Evolutionary conservation across 2,113 vertebrate species (phyloP).

Genomic region (Charina bottae): DNA sequence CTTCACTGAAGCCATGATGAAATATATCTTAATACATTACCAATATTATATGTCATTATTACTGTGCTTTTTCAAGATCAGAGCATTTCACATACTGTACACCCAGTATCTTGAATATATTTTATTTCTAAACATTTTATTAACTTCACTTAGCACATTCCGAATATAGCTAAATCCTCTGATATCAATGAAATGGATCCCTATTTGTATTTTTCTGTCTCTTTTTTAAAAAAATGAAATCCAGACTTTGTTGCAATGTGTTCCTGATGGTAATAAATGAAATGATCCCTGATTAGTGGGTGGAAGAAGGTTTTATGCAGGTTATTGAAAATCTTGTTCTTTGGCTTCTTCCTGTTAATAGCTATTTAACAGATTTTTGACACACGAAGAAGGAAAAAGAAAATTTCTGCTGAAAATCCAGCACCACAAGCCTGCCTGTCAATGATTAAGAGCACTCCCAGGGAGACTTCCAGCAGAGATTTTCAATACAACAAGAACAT

Average conservation of each 20-base stretch:
- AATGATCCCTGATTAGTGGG: neutral
- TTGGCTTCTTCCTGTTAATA: neutral
- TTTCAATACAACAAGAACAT: neutral
- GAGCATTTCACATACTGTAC: too few relatives aligned
- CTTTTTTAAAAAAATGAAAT: neutral
- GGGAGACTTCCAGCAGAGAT: neutral
- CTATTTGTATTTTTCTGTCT: too few relatives aligned
- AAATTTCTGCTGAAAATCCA: neutral
- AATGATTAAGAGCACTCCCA: neutral
- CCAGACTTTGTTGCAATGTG: neutral
- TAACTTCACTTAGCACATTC: neutral
- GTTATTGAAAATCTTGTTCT: neutral
- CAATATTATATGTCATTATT: too few relatives aligned
- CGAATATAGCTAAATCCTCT: neutral
- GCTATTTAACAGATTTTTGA: neutral
- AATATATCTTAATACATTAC: neutral
- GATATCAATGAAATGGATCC: neutral
- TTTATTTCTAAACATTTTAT: neutral
- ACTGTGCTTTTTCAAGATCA: too few relatives aligned
- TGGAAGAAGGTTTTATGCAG: neutral
- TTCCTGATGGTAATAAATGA: slow-evolving; percentile 1
- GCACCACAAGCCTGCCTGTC: neutral
- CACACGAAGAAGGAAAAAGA: neutral
- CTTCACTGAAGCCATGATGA: neutral
- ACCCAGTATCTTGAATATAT: too few relatives aligned